Evolutionary conservation across 2,797 vertebrate genomes (phyloP).

Genomic region (Atherinosoma microstoma): DNA sequence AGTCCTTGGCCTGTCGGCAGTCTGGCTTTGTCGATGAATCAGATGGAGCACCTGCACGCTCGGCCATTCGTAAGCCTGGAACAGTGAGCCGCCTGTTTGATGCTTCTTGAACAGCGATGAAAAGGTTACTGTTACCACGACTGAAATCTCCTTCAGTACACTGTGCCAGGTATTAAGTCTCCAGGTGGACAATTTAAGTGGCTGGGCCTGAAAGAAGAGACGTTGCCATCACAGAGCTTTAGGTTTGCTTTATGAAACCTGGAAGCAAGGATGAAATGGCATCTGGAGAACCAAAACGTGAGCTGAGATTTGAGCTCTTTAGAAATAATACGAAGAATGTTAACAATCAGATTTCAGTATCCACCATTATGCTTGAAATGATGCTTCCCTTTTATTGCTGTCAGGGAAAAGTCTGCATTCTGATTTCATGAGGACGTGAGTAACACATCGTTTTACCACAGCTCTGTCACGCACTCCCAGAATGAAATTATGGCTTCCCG

Average conservation of each 20-base stretch:
- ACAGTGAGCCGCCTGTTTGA: slow-evolving; percentile 78
- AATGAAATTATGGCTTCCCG: slow-evolving; percentile 23
- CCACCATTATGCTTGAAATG: background rate
- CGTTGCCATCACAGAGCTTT: slow-evolving; percentile 59
- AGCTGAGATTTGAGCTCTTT: slow-evolving; percentile 15
- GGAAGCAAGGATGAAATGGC: slow-evolving; percentile 46
- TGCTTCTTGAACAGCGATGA: slow-evolving; percentile 77
- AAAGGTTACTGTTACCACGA: slow-evolving; percentile 66
- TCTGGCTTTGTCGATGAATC: slow-evolving; percentile 72
- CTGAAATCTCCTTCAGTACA: slow-evolving; percentile 69
- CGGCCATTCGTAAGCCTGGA: slow-evolving; percentile 73
- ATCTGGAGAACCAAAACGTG: slow-evolving; percentile 12
- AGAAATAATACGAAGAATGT: background rate
- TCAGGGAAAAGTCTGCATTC: slow-evolving; percentile 1
- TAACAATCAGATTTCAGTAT: background rate
- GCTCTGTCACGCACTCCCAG: slow-evolving; percentile 7
- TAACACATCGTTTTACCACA: background rate
- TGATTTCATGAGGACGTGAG: background rate
- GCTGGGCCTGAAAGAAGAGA: slow-evolving; percentile 61
- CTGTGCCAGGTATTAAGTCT: slow-evolving; percentile 76
- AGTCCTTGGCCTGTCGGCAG: slow-evolving; percentile 67
- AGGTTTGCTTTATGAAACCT: slow-evolving; percentile 70
- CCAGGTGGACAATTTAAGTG: slow-evolving; percentile 73
- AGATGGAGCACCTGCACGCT: slow-evolving; percentile 78
- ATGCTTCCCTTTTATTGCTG: background rate